Conservation (phyloP, 1,140 invertebrate species). For the Nasonia giraulti region DNA sequence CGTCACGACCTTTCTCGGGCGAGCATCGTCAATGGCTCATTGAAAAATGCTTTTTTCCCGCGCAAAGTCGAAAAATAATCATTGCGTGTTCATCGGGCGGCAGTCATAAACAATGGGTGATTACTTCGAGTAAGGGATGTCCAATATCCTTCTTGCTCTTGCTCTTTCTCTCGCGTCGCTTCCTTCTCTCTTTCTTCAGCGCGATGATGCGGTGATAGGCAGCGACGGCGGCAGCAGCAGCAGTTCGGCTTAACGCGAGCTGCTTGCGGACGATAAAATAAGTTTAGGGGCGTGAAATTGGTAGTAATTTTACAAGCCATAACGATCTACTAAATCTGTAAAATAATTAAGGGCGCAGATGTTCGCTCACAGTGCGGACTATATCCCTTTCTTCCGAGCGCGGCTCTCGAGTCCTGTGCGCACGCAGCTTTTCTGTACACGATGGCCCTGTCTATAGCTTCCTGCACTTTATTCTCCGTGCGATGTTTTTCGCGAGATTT, state of each 20-base stretch:
- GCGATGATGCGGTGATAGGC: constrained; percentile 63
- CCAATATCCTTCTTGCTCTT: constrained; percentile 66
- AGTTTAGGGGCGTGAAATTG: constrained; percentile 74
- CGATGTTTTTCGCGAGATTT: background rate
- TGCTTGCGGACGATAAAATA: constrained; percentile 65
- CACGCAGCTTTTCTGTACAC: background rate
- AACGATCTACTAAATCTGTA: constrained; percentile 75
- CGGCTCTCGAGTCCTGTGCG: background rate
- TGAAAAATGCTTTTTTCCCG: constrained; percentile 46
- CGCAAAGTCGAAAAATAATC: constrained; percentile 18
- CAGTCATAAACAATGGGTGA: constrained; percentile 71
- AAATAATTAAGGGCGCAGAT: constrained; percentile 75
- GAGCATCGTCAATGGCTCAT: constrained; percentile 29
- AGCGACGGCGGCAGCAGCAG: constrained; percentile 45
- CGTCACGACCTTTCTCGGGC: constrained; percentile 16
- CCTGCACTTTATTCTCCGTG: background rate
- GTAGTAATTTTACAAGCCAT: constrained; percentile 75
- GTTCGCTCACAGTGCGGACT: constrained; percentile 57
- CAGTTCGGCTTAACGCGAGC: constrained; percentile 45
- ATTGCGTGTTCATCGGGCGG: constrained; percentile 63
- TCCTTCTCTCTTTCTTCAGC: constrained; percentile 37
- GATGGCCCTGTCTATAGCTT: background rate
- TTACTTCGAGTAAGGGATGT: constrained; percentile 68
- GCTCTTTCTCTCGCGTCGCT: background rate
- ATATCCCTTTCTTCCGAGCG: constrained; percentile 4